Conservation (phyloP, 1,140 invertebrate species). For the Eubasilissa regina region DNA sequence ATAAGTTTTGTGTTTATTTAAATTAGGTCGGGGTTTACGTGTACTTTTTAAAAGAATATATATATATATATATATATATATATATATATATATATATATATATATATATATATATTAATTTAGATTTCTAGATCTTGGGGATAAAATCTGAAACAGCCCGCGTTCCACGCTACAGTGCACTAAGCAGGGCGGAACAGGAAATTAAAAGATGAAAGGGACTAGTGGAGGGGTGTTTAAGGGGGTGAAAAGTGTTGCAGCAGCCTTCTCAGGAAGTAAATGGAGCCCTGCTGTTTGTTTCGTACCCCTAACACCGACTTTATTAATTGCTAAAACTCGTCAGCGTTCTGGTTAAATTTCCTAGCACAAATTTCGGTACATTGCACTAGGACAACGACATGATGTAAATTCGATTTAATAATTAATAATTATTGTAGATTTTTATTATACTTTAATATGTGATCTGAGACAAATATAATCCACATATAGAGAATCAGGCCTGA, state of each 20-base stretch:
- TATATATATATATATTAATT: no score
- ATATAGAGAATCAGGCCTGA: no score
- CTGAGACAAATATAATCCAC: no score
- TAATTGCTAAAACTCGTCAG: constrained; percentile 53
- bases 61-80: no score
- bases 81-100: no score
- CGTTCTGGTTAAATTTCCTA: not conserved
- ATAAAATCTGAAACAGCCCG: constrained; percentile 43
- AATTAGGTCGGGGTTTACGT: no score
- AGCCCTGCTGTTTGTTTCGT: constrained; percentile 55
- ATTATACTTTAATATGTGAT: no score
- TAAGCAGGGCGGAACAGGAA: constrained; percentile 60
- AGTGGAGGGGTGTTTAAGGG: constrained; percentile 29
- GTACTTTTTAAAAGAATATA: no score
- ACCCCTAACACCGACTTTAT: constrained; percentile 49
- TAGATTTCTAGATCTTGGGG: not conserved
- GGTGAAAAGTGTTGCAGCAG: constrained; percentile 31
- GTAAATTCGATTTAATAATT: no score
- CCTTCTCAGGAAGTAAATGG: constrained; percentile 44
- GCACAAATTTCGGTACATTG: not conserved
- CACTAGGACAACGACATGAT: no score
- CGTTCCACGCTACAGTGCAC: constrained; percentile 54
- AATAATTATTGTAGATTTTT: no score
- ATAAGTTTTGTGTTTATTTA: no score
- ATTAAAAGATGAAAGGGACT: constrained; percentile 61